Evolutionary conservation across 2,888 invertebrate genomes (phyloP).

Genomic region (Heliconius erato): DNA sequence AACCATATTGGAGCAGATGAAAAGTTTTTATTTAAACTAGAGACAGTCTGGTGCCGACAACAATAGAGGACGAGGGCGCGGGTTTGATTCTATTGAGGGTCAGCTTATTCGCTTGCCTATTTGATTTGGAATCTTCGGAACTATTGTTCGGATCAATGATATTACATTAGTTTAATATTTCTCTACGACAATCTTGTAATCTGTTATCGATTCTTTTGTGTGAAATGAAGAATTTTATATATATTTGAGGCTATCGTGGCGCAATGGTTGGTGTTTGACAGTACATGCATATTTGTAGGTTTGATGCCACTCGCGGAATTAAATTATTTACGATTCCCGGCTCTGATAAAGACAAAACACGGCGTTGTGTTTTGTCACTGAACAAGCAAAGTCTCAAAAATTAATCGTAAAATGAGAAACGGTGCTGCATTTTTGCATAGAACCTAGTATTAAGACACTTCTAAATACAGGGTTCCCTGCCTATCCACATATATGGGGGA

Average conservation of each 20-base stretch:
- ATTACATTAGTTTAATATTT: slow-evolving; percentile 40
- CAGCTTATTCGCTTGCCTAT: slow-evolving; percentile 36
- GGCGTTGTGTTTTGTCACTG: no score
- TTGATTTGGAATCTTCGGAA: slow-evolving; percentile 30
- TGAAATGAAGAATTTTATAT: neutral
- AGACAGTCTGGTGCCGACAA: slow-evolving; percentile 56
- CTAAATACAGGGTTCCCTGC: neutral
- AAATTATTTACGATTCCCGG: no score
- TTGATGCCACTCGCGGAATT: no score
- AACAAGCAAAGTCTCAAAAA: neutral
- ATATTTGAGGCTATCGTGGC: no score
- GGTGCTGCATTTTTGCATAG: no score
- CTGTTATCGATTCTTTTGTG: neutral
- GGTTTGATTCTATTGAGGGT: slow-evolving; percentile 43
- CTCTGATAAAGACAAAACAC: no score
- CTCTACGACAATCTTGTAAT: slow-evolving; percentile 8
- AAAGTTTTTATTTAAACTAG: slow-evolving; percentile 62
- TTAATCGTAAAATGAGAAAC: neutral
- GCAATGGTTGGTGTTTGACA: no score
- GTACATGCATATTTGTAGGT: no score
- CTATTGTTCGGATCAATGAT: slow-evolving; percentile 33
- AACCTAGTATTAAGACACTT: neutral
- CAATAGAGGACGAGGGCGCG: slow-evolving; percentile 50
- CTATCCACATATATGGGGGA: neutral
- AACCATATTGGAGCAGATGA: slow-evolving; percentile 36